Conservation (phyloP, 2,888 invertebrate genomes). For the Trachelus iudaicus region DNA sequence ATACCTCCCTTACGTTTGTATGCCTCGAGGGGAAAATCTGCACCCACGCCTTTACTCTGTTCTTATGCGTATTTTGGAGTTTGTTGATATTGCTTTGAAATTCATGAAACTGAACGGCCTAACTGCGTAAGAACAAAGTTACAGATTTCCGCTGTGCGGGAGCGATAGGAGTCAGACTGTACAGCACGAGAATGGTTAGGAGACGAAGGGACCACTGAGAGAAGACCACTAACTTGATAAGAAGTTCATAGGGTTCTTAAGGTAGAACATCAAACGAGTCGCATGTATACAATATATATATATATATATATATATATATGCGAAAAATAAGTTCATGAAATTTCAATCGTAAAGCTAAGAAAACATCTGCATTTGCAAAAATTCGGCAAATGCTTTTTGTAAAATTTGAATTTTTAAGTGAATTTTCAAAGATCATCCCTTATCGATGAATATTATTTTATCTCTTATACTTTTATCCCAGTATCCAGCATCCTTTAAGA, state of each 20-base stretch:
- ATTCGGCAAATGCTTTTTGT: neutral
- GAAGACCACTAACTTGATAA: slow-evolving; percentile 18
- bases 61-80: slow-evolving; percentile 17
- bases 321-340: too few relatives aligned
- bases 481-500: neutral
- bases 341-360: neutral
- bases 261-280: neutral
- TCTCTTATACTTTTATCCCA: too few relatives aligned
- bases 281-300: neutral
- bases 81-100: slow-evolving; percentile 42
- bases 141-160: slow-evolving; percentile 7
- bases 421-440: neutral
- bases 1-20: neutral
- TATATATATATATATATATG: neutral
- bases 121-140: slow-evolving; percentile 45
- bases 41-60: neutral
- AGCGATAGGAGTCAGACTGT: neutral
- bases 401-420: neutral
- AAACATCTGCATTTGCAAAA: neutral
- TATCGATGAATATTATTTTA: too few relatives aligned
- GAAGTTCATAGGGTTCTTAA: neutral
- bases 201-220: neutral
- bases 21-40: neutral
- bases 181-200: too few relatives aligned
- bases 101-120: slow-evolving; percentile 49